Base-by-base conservation (phyloP, 2,888 invertebrate genomes). In the Yponomeuta malinellus region DNA sequence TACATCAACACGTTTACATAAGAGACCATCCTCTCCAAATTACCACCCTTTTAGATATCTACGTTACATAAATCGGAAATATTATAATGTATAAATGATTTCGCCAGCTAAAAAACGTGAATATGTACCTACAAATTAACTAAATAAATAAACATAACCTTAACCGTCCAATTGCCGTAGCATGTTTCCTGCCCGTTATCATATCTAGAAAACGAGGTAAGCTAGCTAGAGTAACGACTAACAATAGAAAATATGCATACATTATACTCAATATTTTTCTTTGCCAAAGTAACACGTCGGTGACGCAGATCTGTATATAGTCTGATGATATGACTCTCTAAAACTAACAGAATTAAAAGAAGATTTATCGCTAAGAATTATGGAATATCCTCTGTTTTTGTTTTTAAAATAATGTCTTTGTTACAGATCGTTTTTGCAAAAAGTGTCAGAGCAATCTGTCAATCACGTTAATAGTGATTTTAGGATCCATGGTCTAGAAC, bases 241-340 rank as follows among this genome's bases (percentile, higher is more conserved):
- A 43, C 43, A 43, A 43, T 43, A 43, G 43, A 43, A 43, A 43
- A 43, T 43, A 15, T 59, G 52, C 52, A 15, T 8, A 8, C 6
- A 15, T 52, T 12, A 15, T 59, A 12, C 12, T 59, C 2, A 59
- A 15, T 15, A 15, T 3, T 12, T 15, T 15, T 59, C 15, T 59
- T 15, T 59, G 1, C 15, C 52, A 15, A 15, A 59, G 52, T 59
- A 12, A 59, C 52, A 59, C 2, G 15, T 43, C 43, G 15, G 12
- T 59, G 52, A 59, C 52, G 12, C 52, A 59, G 8, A 59, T 15
- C n/a, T 1, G n/a, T 48, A 78, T 82, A 81, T 82, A 83, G 82
- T 83, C 81, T 70, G 71, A 73, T 81, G 79, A 82, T 81, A 82
- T 82, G 80, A 79, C 67, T 65, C 43, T 10, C 3, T 37, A 59